phyloP scores from a whole-genome alignment of 2,113 vertebrate species.

The Catagonus wagneri region DNA sequence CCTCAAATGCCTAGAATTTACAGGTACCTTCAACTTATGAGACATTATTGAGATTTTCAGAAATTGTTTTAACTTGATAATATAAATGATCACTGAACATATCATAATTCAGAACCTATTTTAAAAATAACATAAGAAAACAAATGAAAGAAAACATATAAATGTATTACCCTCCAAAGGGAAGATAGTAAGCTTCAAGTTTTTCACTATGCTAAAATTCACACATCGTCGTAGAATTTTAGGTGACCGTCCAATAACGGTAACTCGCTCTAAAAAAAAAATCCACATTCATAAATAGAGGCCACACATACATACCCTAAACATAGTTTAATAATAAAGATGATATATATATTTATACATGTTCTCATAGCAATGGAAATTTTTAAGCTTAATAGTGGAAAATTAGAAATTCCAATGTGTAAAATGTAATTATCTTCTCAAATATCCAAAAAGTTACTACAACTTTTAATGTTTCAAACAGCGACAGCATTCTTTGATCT shows the following conservation, averaged over 20 bases:
- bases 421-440: slow-evolving; percentile 16
- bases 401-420: not conserved
- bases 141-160: slow-evolving; percentile 4
- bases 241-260: not conserved
- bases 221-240: not conserved
- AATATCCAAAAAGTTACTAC: not conserved
- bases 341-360: not conserved
- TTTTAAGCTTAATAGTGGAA: not conserved
- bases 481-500: not conserved
- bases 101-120: not conserved
- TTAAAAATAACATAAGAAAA: slow-evolving; percentile 30
- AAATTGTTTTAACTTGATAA: not conserved
- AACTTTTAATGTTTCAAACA: not conserved
- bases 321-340: not conserved
- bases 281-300: not conserved
- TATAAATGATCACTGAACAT: not conserved
- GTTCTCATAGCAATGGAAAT: not conserved
- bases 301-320: not conserved
- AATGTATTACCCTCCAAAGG: not conserved
- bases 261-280: not conserved
- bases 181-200: not conserved
- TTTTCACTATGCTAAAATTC: not conserved
- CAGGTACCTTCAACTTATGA: not conserved
- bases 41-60: not conserved
- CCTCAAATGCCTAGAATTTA: not conserved